These are phyloP conservation scores for Xestia c-nigrum DNA, from an alignment of 2,888 invertebrate genomes.

Conservation along the genomic window DNA sequence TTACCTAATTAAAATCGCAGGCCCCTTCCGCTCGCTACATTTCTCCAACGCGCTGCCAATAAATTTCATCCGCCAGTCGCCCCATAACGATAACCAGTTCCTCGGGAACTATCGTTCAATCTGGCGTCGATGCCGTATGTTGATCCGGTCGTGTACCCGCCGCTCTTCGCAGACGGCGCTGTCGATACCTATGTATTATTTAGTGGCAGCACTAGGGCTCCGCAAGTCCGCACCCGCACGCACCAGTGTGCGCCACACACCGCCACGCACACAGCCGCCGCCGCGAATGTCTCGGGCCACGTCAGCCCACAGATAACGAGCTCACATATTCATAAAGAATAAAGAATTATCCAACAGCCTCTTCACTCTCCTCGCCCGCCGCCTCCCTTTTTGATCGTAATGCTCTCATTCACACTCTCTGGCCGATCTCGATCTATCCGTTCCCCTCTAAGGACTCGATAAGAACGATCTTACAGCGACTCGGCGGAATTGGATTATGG, in stretches of 20 bases:
- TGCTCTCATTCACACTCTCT: slow-evolving; percentile 90
- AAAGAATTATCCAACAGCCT: slow-evolving; percentile 89
- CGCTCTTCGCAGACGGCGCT: slow-evolving; percentile 88
- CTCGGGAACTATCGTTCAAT: slow-evolving; percentile 91
- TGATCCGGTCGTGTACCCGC: slow-evolving; percentile 90
- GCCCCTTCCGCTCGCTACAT: slow-evolving; percentile 91
- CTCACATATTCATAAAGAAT: slow-evolving; percentile 91
- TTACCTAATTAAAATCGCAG: slow-evolving; percentile 91
- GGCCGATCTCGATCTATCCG: slow-evolving; percentile 88
- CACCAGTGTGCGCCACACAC: slow-evolving; percentile 67
- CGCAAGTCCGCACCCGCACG: slow-evolving; percentile 66
- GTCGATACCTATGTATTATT: slow-evolving; percentile 90
- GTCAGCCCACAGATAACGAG: slow-evolving; percentile 88
- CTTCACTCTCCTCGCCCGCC: slow-evolving; percentile 79
- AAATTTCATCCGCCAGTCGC: slow-evolving; percentile 90
- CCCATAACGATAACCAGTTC: slow-evolving; percentile 91
- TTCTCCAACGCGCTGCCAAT: slow-evolving; percentile 90
- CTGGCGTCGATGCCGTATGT: slow-evolving; percentile 90
- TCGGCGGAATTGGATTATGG: slow-evolving; percentile 86
- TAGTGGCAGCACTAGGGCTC: slow-evolving; percentile 85
- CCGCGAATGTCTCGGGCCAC: slow-evolving; percentile 81
- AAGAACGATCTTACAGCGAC: slow-evolving; percentile 81
- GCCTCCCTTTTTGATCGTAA: slow-evolving; percentile 81
- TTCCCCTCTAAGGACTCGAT: slow-evolving; percentile 85
- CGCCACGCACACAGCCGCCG: slow-evolving; percentile 77